Conservation (phyloP, 2,888 invertebrate genomes). For the Athetis lepigone region DNA sequence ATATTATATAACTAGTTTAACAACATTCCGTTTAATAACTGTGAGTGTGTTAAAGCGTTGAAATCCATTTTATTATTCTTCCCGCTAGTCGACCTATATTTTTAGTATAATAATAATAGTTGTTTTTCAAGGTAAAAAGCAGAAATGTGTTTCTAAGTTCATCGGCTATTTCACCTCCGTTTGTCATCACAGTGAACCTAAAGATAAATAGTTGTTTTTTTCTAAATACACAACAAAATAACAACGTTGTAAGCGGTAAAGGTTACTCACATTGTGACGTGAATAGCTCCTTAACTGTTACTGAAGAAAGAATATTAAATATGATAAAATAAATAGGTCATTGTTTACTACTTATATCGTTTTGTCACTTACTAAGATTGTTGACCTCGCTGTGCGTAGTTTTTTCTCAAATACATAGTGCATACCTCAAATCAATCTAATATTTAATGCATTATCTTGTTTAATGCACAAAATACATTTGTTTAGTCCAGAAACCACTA, state of each 20-base stretch:
- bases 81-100: slow-evolving; percentile 22
- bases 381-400: neutral
- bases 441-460: too few species aligned
- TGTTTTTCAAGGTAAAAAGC: slow-evolving; percentile 19
- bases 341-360: slow-evolving; percentile 21
- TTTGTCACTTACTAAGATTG: slow-evolving; percentile 13
- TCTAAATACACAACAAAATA: slow-evolving; percentile 36
- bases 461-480: too few species aligned
- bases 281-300: neutral
- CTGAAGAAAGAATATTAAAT: slow-evolving; percentile 19
- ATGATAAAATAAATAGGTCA: slow-evolving; percentile 50
- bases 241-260: slow-evolving; percentile 12
- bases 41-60: slow-evolving; percentile 4
- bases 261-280: slow-evolving; percentile 36
- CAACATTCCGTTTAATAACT: slow-evolving; percentile 1
- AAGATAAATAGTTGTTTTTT: slow-evolving; percentile 50
- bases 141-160: slow-evolving; percentile 26
- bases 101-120: slow-evolving; percentile 5
- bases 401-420: too few species aligned
- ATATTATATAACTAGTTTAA: neutral
- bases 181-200: slow-evolving; percentile 29
- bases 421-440: too few species aligned
- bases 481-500: too few species aligned
- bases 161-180: slow-evolving; percentile 37
- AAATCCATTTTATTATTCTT: neutral